Base-by-base conservation (phyloP, 2,888 invertebrate species). In the Rotaria sp. region DNA sequence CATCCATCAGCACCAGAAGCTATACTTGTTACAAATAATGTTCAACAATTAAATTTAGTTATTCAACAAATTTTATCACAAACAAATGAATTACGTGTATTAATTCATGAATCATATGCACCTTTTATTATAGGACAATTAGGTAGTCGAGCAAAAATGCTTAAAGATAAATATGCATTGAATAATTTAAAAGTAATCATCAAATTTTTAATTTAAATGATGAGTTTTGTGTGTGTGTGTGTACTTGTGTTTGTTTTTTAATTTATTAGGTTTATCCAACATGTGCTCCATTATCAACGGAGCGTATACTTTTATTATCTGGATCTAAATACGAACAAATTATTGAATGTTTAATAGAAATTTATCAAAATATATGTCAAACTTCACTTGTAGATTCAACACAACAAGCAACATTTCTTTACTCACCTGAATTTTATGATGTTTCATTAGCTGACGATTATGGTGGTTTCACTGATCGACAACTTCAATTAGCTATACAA, bases 11-110 rank as follows among this genome's bases (percentile, higher is more conserved):
- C 45, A 15, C 80, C 80, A 11, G 80, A 80, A 80, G 45, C 45
- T 41, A 80, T 80, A 3, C 45, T 80, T 15, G n/a, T 80, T 0
- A 15, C 80, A 26, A 80, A 45, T 24, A 80, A 41, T 45, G 80
- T 80, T 24, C 41, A 45, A 45, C 80, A 80, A 45, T 67, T 67
- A 67, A 38, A 18, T 18, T 35, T 21, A 18, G 15, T 67, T 35
- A 67, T 67, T 67, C 35, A 67, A 67, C 35, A 67, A 67, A 67
- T 67, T 7, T 5, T 67, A 35, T 38, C 5, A 18, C 67, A 67
- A 67, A 67, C 67, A 35, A 67, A 67, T 67, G 67, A 67, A 67
- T 67, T 80, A n/a, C 80, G 80, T 45, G 15, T 80, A 26, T 80
- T 80, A 45, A 80, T 80, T 80, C 80, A 80, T 45, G 45, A 80